Conservation (phyloP, 1,140 invertebrate species). For the Aphidius ervi region DNA sequence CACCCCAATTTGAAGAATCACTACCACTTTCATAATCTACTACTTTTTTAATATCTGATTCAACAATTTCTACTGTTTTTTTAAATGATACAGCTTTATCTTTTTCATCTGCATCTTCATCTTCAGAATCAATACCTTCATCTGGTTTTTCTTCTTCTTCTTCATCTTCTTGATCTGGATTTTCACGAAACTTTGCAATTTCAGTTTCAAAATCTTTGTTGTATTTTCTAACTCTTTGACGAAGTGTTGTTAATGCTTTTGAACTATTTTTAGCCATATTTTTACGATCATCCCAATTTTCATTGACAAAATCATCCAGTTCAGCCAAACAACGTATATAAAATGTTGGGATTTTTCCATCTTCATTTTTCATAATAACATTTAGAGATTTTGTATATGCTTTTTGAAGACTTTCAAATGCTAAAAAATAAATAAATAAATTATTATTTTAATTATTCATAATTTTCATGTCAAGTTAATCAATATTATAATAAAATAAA, state of each 20-base stretch:
- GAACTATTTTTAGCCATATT: slow-evolving; percentile 86
- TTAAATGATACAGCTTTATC: background rate
- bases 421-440: slow-evolving; percentile 46
- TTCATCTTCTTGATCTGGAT: slow-evolving; percentile 83
- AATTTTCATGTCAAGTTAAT: background rate
- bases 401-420: slow-evolving; percentile 87
- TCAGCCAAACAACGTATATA: slow-evolving; percentile 86
- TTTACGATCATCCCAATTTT: slow-evolving; percentile 84
- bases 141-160: slow-evolving; percentile 67
- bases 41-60: slow-evolving; percentile 46
- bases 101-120: slow-evolving; percentile 48
- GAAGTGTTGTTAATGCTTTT: slow-evolving; percentile 87
- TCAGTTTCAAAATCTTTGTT: slow-evolving; percentile 92
- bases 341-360: slow-evolving; percentile 86
- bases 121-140: slow-evolving; percentile 54
- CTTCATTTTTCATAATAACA: slow-evolving; percentile 89
- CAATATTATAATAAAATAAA: background rate
- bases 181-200: slow-evolving; percentile 79
- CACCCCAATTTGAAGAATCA: slow-evolving; percentile 80
- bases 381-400: slow-evolving; percentile 89
- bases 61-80: background rate
- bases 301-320: slow-evolving; percentile 91
- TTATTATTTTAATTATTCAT: slow-evolving; percentile 1
- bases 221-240: slow-evolving; percentile 95
- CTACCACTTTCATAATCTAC: slow-evolving; percentile 73